Evolutionary conservation across 2,797 vertebrate species (phyloP).

Genomic region (Dryobates pubescens): DNA sequence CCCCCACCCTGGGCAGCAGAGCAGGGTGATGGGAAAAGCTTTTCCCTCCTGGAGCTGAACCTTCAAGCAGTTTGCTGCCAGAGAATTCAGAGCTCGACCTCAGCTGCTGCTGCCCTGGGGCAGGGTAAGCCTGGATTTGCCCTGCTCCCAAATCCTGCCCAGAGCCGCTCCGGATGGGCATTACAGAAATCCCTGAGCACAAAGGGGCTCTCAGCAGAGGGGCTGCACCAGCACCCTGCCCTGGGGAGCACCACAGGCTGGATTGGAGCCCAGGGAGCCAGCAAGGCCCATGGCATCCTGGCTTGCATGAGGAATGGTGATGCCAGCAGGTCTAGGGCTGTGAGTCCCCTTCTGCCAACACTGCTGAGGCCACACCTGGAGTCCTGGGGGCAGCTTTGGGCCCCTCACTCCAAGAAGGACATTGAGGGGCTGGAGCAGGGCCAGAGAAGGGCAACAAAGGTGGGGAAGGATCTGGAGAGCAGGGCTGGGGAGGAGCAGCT

Average conservation of each 20-base stretch:
- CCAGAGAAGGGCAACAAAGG: too few relatives aligned
- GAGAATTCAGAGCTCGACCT: not conserved
- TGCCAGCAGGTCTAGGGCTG: too few relatives aligned
- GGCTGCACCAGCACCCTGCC: fast-evolving
- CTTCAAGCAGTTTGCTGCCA: not conserved
- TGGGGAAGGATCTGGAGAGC: too few relatives aligned
- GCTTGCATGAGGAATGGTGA: too few relatives aligned
- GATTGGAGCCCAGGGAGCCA: too few relatives aligned
- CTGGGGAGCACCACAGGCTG: fast-evolving
- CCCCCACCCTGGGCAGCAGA: fast-evolving
- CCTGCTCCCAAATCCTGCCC: not conserved
- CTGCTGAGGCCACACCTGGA: too few relatives aligned
- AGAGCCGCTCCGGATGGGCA: not conserved
- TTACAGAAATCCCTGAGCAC: not conserved
- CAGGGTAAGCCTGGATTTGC: not conserved
- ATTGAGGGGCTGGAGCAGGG: too few relatives aligned
- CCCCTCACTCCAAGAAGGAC: too few relatives aligned
- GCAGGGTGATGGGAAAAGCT: not conserved
- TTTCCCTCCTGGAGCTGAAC: not conserved
- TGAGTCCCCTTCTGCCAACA: too few relatives aligned
- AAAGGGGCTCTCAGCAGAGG: not conserved
- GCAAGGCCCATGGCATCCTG: too few relatives aligned
- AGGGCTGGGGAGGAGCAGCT: too few relatives aligned
- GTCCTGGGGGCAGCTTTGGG: too few relatives aligned
- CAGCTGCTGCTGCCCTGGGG: not conserved